Conservation (phyloP, 1,140 invertebrate genomes). For the Drosophila azteca region DNA sequence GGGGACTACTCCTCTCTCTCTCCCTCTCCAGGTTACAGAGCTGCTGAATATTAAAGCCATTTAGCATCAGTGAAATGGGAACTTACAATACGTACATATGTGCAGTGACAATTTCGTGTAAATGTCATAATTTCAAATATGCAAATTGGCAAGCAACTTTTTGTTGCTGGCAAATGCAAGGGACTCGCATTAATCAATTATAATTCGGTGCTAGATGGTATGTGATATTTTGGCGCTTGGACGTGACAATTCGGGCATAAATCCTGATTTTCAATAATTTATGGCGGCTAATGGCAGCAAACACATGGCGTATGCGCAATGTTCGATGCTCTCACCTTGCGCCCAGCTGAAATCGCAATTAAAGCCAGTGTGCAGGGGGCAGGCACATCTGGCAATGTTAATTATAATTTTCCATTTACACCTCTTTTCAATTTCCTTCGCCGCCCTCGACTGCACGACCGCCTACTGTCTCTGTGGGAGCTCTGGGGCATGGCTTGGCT, state of each 20-base stretch:
- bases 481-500: constrained; percentile 5
- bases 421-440: constrained; percentile 57
- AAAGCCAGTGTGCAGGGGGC: constrained; percentile 3
- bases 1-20: no score
- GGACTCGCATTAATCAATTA: constrained; percentile 68
- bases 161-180: constrained; percentile 23
- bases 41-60: constrained; percentile 1
- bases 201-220: constrained; percentile 13
- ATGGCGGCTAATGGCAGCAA: constrained; percentile 66
- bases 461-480: background rate
- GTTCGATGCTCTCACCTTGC: constrained; percentile 31
- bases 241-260: constrained; percentile 73
- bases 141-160: constrained; percentile 39
- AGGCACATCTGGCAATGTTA: constrained; percentile 68
- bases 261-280: constrained; percentile 76
- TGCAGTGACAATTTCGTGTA: constrained; percentile 33
- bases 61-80: background rate
- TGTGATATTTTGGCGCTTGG: constrained; percentile 50
- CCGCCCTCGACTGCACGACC: constrained; percentile 8
- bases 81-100: constrained; percentile 7
- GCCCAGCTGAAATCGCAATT: constrained; percentile 32
- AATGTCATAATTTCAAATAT: constrained; percentile 54
- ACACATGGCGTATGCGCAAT: constrained; percentile 71
- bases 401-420: constrained; percentile 73
- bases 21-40: no score